A percentile compares a stretch with the other conserved stretches of the same genome.
phyloP scores from a whole-genome alignment of 2,797 vertebrate species.

The Enteromius unitaeniatus region DNA sequence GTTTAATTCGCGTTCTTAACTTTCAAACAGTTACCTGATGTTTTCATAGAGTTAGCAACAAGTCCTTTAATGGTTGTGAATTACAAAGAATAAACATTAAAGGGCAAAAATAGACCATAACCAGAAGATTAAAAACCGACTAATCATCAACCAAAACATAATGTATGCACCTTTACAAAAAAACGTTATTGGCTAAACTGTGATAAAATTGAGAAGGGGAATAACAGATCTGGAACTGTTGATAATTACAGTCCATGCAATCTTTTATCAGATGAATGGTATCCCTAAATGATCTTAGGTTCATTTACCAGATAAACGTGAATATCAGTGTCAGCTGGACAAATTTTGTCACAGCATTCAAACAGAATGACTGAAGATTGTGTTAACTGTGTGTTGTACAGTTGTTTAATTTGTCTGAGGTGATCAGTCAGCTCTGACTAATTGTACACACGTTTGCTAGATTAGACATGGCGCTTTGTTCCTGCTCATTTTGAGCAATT shows the following conservation, averaged over 20 bases:
- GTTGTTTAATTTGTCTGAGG: constrained; percentile 43
- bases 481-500: constrained; percentile 44
- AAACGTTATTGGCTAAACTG: not conserved
- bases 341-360: not conserved
- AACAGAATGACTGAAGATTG: constrained; percentile 7
- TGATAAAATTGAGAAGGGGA: not conserved
- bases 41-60: not conserved
- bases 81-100: not conserved
- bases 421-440: constrained; percentile 50
- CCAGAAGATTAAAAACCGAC: not conserved
- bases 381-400: constrained; percentile 13
- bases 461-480: constrained; percentile 53
- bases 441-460: constrained; percentile 50
- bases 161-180: no score
- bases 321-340: not conserved
- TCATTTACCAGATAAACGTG: not conserved
- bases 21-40: not conserved
- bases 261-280: not conserved
- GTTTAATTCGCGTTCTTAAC: not conserved
- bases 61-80: not conserved
- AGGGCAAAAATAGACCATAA: not conserved
- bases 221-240: not conserved
- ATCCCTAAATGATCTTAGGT: not conserved
- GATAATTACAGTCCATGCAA: not conserved
- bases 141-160: not conserved